Percentiles rank a stretch among this genome's conserved stretches.
phyloP scores from a whole-genome alignment of 2,888 invertebrate species.

The Synanthedon andrenaeformis region DNA sequence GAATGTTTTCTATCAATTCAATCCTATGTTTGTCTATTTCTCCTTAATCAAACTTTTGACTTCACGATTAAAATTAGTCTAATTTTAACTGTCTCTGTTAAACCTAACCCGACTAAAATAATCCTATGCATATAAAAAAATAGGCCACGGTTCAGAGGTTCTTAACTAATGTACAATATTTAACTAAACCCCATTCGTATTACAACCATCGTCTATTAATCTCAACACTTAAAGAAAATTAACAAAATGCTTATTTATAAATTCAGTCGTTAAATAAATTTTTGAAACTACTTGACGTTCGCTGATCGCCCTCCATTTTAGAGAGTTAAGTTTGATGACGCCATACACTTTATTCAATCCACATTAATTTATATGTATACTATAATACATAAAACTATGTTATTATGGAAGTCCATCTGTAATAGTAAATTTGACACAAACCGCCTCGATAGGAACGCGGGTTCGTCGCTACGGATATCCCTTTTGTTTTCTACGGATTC shows the following conservation, averaged over 20 bases:
- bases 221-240: slow-evolving; percentile 15
- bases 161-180: slow-evolving; percentile 2
- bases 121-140: neutral
- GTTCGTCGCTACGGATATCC: too few relatives aligned
- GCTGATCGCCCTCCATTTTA: slow-evolving; percentile 7
- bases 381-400: neutral
- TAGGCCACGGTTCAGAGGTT: slow-evolving; percentile 7
- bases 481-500: too few relatives aligned
- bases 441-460: neutral
- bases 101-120: neutral
- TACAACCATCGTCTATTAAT: slow-evolving; percentile 21
- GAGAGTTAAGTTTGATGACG: neutral
- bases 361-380: too few relatives aligned
- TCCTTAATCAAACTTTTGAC: too few relatives aligned
- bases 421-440: slow-evolving; percentile 3
- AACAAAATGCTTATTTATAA: slow-evolving; percentile 25
- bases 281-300: slow-evolving; percentile 5
- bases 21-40: too few relatives aligned
- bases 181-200: slow-evolving; percentile 13
- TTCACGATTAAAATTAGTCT: neutral
- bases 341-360: too few relatives aligned
- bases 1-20: too few relatives aligned
- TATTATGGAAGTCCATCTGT: slow-evolving; percentile 12
- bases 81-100: neutral
- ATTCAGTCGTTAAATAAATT: slow-evolving; percentile 5